These are phyloP conservation scores for Xyrauchen texanus DNA, from an alignment of 2,113 vertebrate species.

Conservation along the genomic window DNA sequence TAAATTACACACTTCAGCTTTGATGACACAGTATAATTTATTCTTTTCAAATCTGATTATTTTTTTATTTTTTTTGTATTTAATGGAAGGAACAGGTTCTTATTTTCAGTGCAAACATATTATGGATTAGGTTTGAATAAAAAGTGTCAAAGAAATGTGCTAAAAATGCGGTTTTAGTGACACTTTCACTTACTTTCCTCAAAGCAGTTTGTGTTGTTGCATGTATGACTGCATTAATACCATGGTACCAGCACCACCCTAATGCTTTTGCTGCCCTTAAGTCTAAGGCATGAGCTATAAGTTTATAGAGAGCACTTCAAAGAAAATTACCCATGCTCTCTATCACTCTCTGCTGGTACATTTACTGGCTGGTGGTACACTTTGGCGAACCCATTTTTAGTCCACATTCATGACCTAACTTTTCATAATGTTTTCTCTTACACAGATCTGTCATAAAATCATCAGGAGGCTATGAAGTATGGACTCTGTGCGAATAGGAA, in stretches of 20 bases:
- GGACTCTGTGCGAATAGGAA: conserved; percentile 34
- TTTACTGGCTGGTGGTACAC: conserved; percentile 19
- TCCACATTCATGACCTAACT: conserved; percentile 37
- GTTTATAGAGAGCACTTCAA: neutral
- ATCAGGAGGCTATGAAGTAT: conserved; percentile 16
- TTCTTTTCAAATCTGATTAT: too few relatives aligned
- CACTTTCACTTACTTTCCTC: conserved; percentile 39
- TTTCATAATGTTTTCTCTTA: conserved; percentile 41
- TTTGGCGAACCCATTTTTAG: conserved; percentile 38
- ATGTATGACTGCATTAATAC: conserved; percentile 32
- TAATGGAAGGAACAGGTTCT: neutral
- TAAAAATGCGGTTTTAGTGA: neutral
- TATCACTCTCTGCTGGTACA: conserved; percentile 11
- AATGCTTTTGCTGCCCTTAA: conserved; percentile 14
- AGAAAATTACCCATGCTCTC: conserved; percentile 30
- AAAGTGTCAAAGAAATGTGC: conserved; percentile 60
- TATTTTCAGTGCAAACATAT: neutral
- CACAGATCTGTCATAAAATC: conserved; percentile 35
- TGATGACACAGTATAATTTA: too few relatives aligned
- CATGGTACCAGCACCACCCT: neutral
- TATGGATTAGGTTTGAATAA: conserved; percentile 59
- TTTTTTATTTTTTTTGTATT: conserved; percentile 10
- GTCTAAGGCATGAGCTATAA: conserved; percentile 1
- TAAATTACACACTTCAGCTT: too few relatives aligned
- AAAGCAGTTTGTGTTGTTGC: conserved; percentile 8